Percentiles rank a stretch among this genome's conserved stretches.
These are phyloP conservation scores for Butorides virescens DNA, from an alignment of 2,113 vertebrate species.

Conservation along the genomic window DNA sequence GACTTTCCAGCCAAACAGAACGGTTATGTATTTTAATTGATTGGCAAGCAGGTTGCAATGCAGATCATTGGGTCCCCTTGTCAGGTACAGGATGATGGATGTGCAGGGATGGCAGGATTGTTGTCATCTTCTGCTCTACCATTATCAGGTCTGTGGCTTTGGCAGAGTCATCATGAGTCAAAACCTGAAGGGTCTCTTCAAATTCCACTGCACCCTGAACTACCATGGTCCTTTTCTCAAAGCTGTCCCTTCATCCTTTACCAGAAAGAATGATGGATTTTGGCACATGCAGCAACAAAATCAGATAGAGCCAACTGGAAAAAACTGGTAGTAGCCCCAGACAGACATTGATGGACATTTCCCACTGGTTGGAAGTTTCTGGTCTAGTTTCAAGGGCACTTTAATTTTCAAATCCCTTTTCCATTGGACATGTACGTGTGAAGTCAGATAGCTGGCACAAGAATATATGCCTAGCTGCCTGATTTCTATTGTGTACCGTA, in stretches of 20 bases:
- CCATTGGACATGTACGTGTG: not conserved
- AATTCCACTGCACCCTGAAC: not conserved
- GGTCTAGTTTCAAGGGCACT: constrained; percentile 16
- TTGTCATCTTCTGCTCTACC: not conserved
- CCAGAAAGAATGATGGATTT: not conserved
- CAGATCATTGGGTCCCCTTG: not conserved
- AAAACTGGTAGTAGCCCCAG: not conserved
- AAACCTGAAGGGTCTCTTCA: not conserved
- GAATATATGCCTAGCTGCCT: not conserved
- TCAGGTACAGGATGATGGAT: not conserved
- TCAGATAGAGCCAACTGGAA: not conserved
- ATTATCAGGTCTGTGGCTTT: not conserved
- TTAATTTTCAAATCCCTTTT: not conserved
- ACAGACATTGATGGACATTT: not conserved
- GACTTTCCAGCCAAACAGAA: not conserved
- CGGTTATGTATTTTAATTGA: not conserved
- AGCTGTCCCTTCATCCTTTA: not conserved
- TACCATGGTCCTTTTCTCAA: not conserved
- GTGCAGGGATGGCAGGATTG: not conserved
- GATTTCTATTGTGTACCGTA: not conserved
- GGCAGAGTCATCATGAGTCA: accelerated
- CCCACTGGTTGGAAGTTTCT: not conserved
- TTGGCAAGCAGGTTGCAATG: accelerated
- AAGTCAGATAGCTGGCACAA: not conserved
- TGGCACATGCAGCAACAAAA: not conserved